Evolutionary conservation across 2,888 invertebrate species (phyloP), one percentile per base, ranked within the genome.

Genomic region (Augochlorella aurata): DNA sequence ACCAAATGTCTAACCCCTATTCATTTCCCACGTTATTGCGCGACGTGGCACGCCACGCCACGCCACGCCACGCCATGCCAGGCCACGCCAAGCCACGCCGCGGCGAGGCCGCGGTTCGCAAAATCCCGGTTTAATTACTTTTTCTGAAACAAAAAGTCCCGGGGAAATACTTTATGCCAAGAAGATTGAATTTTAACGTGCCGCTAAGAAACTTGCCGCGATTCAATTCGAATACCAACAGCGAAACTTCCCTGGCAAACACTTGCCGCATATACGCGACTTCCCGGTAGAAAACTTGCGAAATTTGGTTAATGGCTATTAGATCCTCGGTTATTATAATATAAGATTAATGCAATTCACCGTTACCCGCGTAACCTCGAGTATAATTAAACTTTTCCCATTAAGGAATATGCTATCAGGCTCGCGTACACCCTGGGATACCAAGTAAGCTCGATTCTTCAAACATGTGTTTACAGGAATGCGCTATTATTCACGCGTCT

Each of bases 121-220:
- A 84, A 88, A 88, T 82, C 86, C 81, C 66, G 86, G 78, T 88
- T 87, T 87, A 87, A 87, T 87, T 87, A 86, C 86, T 87, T 87
- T 81, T 44, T 74, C 65, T 68, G 78, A 80, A 86, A 88, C 84
- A 88, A 88, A 88, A 81, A 84, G 76, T 74, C 49, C 24, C 16
- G 16, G 47, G 71, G 79, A 78, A 81, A 80, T 76, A 81, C 83
- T 82, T 87, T 86, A 81, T 80, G 77, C 77, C n/a, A 71, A 10
- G 72, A 83, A 87, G 88, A 87, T 87, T 87, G 88, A 87, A 87
- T 87, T 88, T 88, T 84, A 88, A 87, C 86, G 77, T 66, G 81
- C 44, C 74, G 49, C 24, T 79, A 80, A 73, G 76, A 74, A 78
- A 81, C 68, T 72, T 71, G n/a, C 79, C 61, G 49, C 61, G 80